Conservation (phyloP, 2,888 invertebrate genomes). For the Diabrotica balteata region DNA sequence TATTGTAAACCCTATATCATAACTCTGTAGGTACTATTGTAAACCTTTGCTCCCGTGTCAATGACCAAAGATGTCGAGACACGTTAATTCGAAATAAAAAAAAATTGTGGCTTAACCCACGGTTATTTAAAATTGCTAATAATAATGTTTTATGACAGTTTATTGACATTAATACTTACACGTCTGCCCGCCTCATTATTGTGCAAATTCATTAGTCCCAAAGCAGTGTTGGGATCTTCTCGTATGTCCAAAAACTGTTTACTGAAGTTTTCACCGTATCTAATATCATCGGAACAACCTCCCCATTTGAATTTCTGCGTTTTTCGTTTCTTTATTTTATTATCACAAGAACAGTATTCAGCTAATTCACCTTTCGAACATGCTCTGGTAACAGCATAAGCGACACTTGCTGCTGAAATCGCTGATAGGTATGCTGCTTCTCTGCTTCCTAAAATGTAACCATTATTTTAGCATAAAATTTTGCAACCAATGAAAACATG, state of each 20-base stretch:
- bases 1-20: too few species aligned
- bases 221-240: constrained; percentile 75
- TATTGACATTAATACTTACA: constrained; percentile 61
- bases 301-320: constrained; percentile 90
- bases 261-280: constrained; percentile 85
- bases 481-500: neutral
- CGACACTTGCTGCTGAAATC: constrained; percentile 87
- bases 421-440: constrained; percentile 92
- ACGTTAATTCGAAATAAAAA: too few species aligned
- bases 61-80: too few species aligned
- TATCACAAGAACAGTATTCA: constrained; percentile 85
- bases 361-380: constrained; percentile 86
- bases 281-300: constrained; percentile 90
- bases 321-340: constrained; percentile 63
- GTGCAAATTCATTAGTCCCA: constrained; percentile 87
- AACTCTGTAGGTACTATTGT: too few species aligned
- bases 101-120: too few species aligned
- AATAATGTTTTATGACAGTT: too few species aligned
- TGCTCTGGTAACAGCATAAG: constrained; percentile 85
- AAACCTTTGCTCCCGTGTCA: too few species aligned
- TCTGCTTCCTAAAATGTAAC: constrained; percentile 72
- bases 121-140: too few species aligned
- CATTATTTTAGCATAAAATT: neutral
- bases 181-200: constrained; percentile 92
- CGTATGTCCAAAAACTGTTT: constrained; percentile 85